Base-by-base conservation (phyloP, 2,888 invertebrate genomes). In the Rhabditophanes sp. region DNA sequence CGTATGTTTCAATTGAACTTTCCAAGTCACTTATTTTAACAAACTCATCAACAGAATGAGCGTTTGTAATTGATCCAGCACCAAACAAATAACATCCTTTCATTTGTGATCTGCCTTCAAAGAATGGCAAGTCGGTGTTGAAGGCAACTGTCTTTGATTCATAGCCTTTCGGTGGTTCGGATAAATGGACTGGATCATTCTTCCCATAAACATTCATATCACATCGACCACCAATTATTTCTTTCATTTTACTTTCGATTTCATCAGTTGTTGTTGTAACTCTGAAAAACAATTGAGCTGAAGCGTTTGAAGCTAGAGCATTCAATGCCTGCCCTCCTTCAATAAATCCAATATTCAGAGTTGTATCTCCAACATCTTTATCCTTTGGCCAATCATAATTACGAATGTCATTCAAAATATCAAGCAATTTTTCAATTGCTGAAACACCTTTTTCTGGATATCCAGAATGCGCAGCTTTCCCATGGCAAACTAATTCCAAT, bases 311-410 rank as follows among this genome's bases (percentile, higher is more conserved):
- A 0, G 60, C 54, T 48, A 55, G 45, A 2, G 56, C 56, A 31
- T 60, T 60, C 35, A 56, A 33, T 14, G 60, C 60, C 29, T 56
- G 56, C 1, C 60, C 60, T 8, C 60, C 60, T 11, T 42, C 20
- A 15, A 60, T 49, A 11, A 44, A 33, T 2, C 60, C 60, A 28
- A 60, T 46, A 36, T 60, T 60, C 26, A 46, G 36, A 1, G 60
- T 60, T 8, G 60, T 60, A 11, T 44, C 45, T 44, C 53, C 56
- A 8, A 48, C 31, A 7, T 30, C 38, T 22, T 35, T 30, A 20
- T 47, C 43, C 12, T 28, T 30, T 1, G 58, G 58, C 60, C 60
- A 61, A 12, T 45, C 16, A 24, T 40, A 30, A 4, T 41, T 28
- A 18, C 49, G 37, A 1, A 61, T 29, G 16, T 54, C 53, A 15